These are phyloP conservation scores for Hemichromis elongatus DNA, from an alignment of 2,113 vertebrate species.

Conservation along the genomic window DNA sequence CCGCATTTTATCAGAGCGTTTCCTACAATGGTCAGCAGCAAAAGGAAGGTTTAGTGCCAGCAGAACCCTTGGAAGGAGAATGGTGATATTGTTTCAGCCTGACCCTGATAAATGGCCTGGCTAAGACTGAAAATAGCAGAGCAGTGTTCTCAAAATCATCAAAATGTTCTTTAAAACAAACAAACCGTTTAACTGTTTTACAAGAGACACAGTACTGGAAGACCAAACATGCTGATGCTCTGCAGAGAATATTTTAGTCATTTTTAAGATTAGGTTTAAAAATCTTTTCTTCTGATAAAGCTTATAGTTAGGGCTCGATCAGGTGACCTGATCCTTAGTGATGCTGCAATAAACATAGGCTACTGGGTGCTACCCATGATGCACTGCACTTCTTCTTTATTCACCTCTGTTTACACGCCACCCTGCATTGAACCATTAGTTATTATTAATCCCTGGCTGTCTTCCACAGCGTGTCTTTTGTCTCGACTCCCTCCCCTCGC, in stretches of 20 bases:
- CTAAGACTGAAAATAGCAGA: not conserved
- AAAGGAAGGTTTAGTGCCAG: not conserved
- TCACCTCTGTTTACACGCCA: not conserved
- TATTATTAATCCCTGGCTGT: not conserved
- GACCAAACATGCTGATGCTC: not conserved
- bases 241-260: not conserved
- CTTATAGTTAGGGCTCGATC: not conserved
- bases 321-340: not conserved
- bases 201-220: not conserved
- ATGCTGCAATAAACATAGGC: not conserved
- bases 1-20: constrained; percentile 96
- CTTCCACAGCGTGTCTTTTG: not conserved
- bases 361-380: not conserved
- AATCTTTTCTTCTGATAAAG: not conserved
- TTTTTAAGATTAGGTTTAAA: not conserved
- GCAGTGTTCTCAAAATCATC: not conserved
- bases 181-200: not conserved
- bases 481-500: not conserved
- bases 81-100: not conserved
- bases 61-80: not conserved
- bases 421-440: not conserved
- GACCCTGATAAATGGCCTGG: not conserved
- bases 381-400: not conserved
- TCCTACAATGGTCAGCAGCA: constrained; percentile 73
- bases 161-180: not conserved